Evolutionary conservation across 1,140 invertebrate genomes (phyloP), one percentile per base, ranked within the genome.

Genomic region (Archegozetes longisetosus): DNA sequence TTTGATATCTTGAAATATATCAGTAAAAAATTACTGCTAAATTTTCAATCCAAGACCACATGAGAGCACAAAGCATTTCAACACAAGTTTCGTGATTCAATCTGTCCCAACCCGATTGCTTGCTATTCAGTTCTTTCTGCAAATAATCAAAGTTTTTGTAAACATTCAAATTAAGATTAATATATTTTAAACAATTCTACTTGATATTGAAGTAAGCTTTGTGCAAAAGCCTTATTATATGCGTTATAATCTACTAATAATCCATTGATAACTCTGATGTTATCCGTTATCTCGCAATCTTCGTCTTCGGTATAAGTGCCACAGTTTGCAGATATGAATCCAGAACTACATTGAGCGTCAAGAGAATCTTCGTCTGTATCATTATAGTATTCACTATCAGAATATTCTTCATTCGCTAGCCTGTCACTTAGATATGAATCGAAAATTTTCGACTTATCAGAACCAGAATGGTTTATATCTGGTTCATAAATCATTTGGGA

Each of bases 11-110:
- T 28, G 28, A 27, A 55, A 17, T 6, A 48, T n/a, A 56, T 52
- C 60, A 52, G 55, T 12, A 27, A 32, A 14, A 25, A n/a, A 53
- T 64, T 32, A 66, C 65, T 22, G 59, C 52, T 13, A 66, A 50
- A 23, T 61, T 55, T 20, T 66, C 65, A 2, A 66, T 26, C 63
- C 63, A 66, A 26, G 61, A 60, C 65, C 63, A 65, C n/a, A 66
- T 46, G 20, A 66, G 47, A 3, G 56, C 62, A 0, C 57, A 50
- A 0, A 66, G 50, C 17, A 63, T 53, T 13, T 65, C 23, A 1
- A 62, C 29, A 32, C 64, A 58, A 9, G 46, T 51, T 60, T 66
- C 65, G 22, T 26, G 32, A n/a, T 48, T 20, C 1, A 66, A 20
- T 49, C 54, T 58, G 1, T 66, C 61, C 65, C 65, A 66, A 0